Evolutionary conservation across 2,113 vertebrate genomes (phyloP).

Genomic region (Psilopsiagon aurifrons): DNA sequence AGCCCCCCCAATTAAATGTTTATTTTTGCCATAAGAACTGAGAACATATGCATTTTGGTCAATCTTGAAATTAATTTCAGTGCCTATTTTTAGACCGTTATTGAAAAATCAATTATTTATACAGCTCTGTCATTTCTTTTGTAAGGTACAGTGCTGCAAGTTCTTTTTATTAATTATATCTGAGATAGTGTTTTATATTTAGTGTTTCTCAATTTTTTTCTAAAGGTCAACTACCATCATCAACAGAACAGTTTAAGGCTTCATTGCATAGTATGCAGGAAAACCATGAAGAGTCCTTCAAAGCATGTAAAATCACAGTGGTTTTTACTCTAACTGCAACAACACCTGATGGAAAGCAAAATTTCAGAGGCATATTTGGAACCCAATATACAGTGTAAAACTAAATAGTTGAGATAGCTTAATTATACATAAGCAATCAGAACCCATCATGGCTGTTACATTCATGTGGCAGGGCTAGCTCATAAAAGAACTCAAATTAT

Average conservation of each 20-base stretch:
- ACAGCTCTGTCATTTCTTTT: neutral
- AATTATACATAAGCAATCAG: neutral
- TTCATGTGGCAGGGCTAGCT: neutral
- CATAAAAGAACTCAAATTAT: neutral
- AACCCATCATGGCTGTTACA: neutral
- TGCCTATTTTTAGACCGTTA: neutral
- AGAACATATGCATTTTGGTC: neutral
- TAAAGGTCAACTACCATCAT: neutral
- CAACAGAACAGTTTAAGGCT: neutral
- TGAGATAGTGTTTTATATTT: neutral
- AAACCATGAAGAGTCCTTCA: neutral
- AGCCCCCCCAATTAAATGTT: neutral
- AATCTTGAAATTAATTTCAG: neutral
- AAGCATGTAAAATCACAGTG: neutral
- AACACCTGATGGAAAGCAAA: neutral
- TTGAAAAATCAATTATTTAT: neutral
- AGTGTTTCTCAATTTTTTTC: neutral
- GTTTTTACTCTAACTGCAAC: neutral
- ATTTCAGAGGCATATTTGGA: neutral
- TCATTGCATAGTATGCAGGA: neutral
- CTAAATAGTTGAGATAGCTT: neutral
- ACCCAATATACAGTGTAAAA: neutral
- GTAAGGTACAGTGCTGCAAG: neutral
- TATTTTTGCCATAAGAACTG: neutral
- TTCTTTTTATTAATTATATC: neutral